These are phyloP conservation scores for Hydractinia echinata DNA, from an alignment of 30 jellyfish, hydroid and myxozoan genomes.

Conservation along the genomic window DNA sequence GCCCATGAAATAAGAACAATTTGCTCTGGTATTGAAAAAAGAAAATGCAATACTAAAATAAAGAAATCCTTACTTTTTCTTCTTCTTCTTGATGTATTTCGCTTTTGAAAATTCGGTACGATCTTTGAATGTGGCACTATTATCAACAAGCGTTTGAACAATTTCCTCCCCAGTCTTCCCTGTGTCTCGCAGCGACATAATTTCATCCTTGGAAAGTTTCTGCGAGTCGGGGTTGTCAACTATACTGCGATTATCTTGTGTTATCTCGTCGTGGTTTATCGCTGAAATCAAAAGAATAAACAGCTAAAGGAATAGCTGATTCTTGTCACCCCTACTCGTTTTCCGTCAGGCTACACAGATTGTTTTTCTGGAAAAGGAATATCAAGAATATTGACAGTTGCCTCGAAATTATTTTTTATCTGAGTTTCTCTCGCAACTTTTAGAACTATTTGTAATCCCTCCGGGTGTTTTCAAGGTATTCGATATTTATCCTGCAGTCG, in stretches of 20 bases:
- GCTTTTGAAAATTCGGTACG: slow-evolving; percentile 64
- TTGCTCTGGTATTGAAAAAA: too few relatives aligned
- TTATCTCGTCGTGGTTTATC: slow-evolving; percentile 5
- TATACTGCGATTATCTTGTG: slow-evolving; percentile 61
- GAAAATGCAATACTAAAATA: too few relatives aligned
- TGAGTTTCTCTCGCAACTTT: too few relatives aligned
- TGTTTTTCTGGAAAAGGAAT: too few relatives aligned
- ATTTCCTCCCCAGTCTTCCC: slow-evolving; percentile 73
- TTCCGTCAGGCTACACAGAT: not conserved
- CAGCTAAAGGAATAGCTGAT: not conserved
- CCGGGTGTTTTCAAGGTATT: too few relatives aligned
- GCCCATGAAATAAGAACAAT: too few relatives aligned
- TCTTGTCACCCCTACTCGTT: not conserved
- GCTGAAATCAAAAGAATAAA: not conserved
- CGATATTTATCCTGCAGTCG: too few relatives aligned
- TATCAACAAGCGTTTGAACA: slow-evolving; percentile 52
- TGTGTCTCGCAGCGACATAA: slow-evolving; percentile 47
- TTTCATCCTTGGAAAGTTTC: slow-evolving; percentile 59
- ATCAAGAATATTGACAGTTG: too few relatives aligned
- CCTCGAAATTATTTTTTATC: too few relatives aligned
- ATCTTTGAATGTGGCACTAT: slow-evolving; percentile 69
- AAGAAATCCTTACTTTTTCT: slow-evolving; percentile 48
- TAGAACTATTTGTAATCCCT: too few relatives aligned
- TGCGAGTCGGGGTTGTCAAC: slow-evolving; percentile 59
- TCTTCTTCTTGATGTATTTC: slow-evolving; percentile 77